phyloP scores from a whole-genome alignment of 1,140 invertebrate species.

The Temnothorax nylanderi region DNA sequence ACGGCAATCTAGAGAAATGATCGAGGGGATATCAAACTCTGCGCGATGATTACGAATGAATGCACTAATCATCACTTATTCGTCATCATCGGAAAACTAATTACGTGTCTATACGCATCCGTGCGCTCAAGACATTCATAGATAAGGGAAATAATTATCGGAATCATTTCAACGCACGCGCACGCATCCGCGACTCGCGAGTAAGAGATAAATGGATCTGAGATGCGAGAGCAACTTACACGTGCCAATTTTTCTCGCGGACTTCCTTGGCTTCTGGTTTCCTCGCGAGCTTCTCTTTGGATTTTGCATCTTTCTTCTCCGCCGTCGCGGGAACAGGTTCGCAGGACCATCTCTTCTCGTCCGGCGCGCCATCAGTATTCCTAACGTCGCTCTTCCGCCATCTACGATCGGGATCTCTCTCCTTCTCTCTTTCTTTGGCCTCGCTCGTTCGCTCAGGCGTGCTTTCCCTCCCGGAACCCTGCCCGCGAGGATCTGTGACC shows the following conservation, averaged over 20 bases:
- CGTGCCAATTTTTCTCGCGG: constrained; percentile 74
- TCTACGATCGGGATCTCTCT: constrained; percentile 68
- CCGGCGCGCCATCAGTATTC: constrained; percentile 53
- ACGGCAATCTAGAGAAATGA: constrained; percentile 50
- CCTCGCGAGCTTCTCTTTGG: constrained; percentile 65
- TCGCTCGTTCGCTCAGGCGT: constrained; percentile 78
- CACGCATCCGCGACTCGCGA: not conserved
- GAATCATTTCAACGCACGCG: not conserved
- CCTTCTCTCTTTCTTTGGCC: constrained; percentile 63
- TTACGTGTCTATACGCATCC: not conserved
- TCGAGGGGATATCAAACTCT: not conserved
- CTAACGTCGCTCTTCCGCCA: constrained; percentile 66
- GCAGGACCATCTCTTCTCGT: constrained; percentile 44
- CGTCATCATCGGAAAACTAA: not conserved
- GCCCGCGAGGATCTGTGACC: constrained; percentile 80
- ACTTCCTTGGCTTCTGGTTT: constrained; percentile 66
- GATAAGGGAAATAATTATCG: constrained; percentile 51
- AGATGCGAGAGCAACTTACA: constrained; percentile 60
- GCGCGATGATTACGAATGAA: not conserved
- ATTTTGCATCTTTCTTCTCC: constrained; percentile 67
- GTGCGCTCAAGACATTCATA: constrained; percentile 13
- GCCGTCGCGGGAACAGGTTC: constrained; percentile 38
- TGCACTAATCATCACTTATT: constrained; percentile 7
- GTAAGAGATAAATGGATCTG: constrained; percentile 34
- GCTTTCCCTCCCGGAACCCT: constrained; percentile 88